Evolutionary conservation across 2,888 invertebrate genomes (phyloP), one percentile per base, ranked within the genome.

Genomic region (Exephanes ischioxanthus): DNA sequence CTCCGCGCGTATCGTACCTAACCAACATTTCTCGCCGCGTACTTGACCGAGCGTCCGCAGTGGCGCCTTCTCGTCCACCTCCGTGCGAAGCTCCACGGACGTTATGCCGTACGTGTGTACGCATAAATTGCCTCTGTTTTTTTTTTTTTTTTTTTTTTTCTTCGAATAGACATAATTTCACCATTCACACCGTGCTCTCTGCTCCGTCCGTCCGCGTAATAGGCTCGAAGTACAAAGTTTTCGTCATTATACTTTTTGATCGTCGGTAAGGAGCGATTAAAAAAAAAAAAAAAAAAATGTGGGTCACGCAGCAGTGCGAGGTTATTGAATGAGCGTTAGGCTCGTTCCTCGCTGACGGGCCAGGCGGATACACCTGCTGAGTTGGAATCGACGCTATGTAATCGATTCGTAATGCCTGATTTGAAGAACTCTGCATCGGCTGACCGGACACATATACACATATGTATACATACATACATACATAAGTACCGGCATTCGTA

Each of bases 351-450:
- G 68, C 45, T 58, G 68, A 26, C 6, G n/a, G 58, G 67, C 19
- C 33, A 0, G 55, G 26, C 72, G 41, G 55, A 41, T 72, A 58
- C 72, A 72, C 55, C 41, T 41, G 58, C 72, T 37, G 58, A 19
- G 71, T 37, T 55, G 16, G 22, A 72, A 41, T 41, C 22, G 58
- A 55, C 72, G 55, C 58, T 72, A 72, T 58, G 72, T 55, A 55
- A 72, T 72, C 72, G 72, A 72, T 72, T 72, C 58, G 72, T 53
- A 22, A 72, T 72, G 41, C 72, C 41, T 58, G 72, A 72, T 72
- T 72, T 58, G 16, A 72, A 72, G 22, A 58, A 22, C 41, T 41
- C 33, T 11, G 19, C 53, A 51, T 26, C 19, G 71, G 33, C 19
- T 19, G 71, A 16, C 61, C 11, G 16, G 1, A 30, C 16, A 16